Base-by-base conservation (phyloP, 2,797 vertebrate genomes). In the Numenius phaeopus region DNA sequence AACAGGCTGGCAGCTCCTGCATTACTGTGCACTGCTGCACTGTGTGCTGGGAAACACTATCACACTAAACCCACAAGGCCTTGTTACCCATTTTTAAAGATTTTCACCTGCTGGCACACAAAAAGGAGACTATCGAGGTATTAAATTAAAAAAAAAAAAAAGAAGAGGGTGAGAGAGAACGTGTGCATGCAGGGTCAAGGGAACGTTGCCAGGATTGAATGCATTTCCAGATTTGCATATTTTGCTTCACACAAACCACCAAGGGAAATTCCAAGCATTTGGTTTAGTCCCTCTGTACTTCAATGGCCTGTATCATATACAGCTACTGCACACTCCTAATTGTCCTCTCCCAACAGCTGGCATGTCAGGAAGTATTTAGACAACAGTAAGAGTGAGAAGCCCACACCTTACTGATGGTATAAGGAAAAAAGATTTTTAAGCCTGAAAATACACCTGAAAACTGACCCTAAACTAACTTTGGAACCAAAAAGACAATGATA, bases 351-450 rank as follows among this genome's bases (percentile, higher is more conserved):
- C 42, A 27, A 52, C 30, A 70, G 42, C 30, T 34, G 40, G 50
- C 27, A 17, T 4, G 14, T 39, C 37, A 29, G 75, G 19, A 73
- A 47, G 26, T 6, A 32, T 39, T 81, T 34, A 3, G 17, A 34
- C 27, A 24, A 24, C 3, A n/a, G 17, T 3, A 26, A 34, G 47
- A 83, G n/a, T 7, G 27, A 94, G n/a, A 83, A 92, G 50, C 26
- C 54, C 15, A 30, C 44, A 55, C 2, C 1, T 40, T 22, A 40
- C 0, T 62, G 55, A 34, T 9, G 2, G 2, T 2, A 29, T 2
- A 16, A 66, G 39, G 42, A 54, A 16, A 66, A 57, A 72, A 39
- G 7, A 46, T 32, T 65, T 50, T 50, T 39, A 65, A 52, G n/a
- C 58, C 26, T 10, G 3, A 27, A 89, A 82, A 62, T 15, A 71